Percentiles rank a stretch among this genome's conserved stretches.
Conservation (phyloP, 53 echinoderm and acorn worm species). For the Hippasteria phrygiana region DNA sequence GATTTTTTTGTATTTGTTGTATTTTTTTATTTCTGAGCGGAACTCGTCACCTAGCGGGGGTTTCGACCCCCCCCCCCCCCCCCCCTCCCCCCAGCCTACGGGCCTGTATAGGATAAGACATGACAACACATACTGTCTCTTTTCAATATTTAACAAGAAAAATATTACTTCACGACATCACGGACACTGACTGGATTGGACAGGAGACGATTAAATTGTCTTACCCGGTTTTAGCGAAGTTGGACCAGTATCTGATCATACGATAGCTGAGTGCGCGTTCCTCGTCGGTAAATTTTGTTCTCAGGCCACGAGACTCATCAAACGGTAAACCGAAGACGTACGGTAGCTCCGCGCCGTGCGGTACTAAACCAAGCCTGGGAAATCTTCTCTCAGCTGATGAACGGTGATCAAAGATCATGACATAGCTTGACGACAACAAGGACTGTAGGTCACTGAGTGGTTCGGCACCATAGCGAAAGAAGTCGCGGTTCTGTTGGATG, state of each 20-base stretch:
- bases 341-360: conserved; percentile 76
- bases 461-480: background rate
- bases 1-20: too few species aligned
- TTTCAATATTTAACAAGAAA: too few species aligned
- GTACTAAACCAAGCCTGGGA: background rate
- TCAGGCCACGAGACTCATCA: background rate
- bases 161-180: too few species aligned
- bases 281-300: conserved; percentile 34
- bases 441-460: background rate
- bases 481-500: background rate
- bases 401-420: conserved; percentile 45
- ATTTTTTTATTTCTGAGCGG: too few species aligned
- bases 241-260: conserved; percentile 87
- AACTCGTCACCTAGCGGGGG: too few species aligned
- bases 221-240: conserved; percentile 97
- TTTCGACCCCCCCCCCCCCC: too few species aligned
- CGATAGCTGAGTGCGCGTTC: conserved; percentile 72
- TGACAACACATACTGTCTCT: too few species aligned
- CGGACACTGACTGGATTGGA: too few species aligned
- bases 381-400: background rate
- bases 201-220: conserved; percentile 1
- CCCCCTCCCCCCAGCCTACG: too few species aligned
- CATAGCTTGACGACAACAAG: background rate
- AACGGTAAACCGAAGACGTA: conserved; percentile 82
- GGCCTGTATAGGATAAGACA: too few species aligned